Evolutionary conservation across 2,888 invertebrate genomes (phyloP), one percentile per base, ranked within the genome.

Genomic region (Tinea trinotella): DNA sequence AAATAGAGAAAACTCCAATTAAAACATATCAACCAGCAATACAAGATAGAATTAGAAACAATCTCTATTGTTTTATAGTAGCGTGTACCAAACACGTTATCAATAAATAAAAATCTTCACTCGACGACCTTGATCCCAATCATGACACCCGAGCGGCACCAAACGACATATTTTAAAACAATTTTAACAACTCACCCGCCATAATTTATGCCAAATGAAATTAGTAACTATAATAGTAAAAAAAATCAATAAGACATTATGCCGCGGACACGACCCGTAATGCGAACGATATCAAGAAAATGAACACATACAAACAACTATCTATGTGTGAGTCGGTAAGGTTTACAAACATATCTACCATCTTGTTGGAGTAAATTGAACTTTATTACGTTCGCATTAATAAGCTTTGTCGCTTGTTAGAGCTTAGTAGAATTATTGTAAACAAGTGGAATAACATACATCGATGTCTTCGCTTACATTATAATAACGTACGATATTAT

Each of bases 151-250:
- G 4, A 40, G 40, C 15, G 6, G 40, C 24, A 6, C 4, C 15
- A 4, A 13, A 40, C 40, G 13, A 40, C n/a, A 40, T 15, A n/a
- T n/a, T n/a, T 35, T 15, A 40, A 40, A 40, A 30, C 30, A 40
- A 40, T 15, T 3, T 40, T 12, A 48, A 2, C 2, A 15, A 50
- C 50, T 50, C 24, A 50, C 50, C 50, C 10, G 50, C 22, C 50
- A 24, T 50, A n/a, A 48, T 50, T 22, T 13, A 24, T 50, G 18
- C 50, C 22, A 50, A 24, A 20, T 48, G 19, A 48, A 48, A 48
- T 30, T 30, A 30, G 30, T 4, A 4, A 30, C 30, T 7, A 30
- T 30, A 7, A n/a, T n/a, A n/a, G 24, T 24, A 24, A 6, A 13
- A 40, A 40, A 40, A 40, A 40, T 40, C 40, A 40, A 40, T 40